Conservation (phyloP, 2,113 vertebrate genomes). For the Tupaia chinensis region DNA sequence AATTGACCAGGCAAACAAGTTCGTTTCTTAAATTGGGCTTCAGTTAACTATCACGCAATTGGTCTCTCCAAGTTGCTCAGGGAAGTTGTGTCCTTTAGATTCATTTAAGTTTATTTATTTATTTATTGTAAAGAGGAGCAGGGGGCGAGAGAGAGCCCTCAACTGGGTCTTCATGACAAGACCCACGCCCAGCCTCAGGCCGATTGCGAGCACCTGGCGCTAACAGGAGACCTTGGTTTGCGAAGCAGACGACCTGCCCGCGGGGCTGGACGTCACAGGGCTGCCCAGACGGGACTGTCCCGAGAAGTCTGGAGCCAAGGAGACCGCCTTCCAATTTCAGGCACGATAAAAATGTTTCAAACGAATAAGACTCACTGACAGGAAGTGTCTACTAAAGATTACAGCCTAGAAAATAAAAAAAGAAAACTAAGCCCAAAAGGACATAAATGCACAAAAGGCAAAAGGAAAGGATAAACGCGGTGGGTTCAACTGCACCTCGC, state of each 20-base stretch:
- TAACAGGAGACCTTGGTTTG: no score
- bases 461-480: slow-evolving; percentile 7
- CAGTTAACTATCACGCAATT: not conserved
- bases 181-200: no score
- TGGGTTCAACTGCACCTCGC: slow-evolving; percentile 68
- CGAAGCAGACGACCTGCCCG: no score
- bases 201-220: no score
- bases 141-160: no score
- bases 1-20: not conserved
- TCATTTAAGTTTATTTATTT: no score
- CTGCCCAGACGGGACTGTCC: no score
- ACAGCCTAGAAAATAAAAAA: not conserved
- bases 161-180: no score
- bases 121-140: no score
- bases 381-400: not conserved
- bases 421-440: not conserved
- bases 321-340: not conserved
- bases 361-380: not conserved
- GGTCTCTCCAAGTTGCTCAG: not conserved
- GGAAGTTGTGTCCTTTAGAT: not conserved
- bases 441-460: not conserved
- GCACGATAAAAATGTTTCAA: not conserved
- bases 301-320: not conserved
- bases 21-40: not conserved
- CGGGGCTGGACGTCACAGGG: no score